Conservation (phyloP, 2,113 vertebrate species). For the Cisticola juncidis region DNA sequence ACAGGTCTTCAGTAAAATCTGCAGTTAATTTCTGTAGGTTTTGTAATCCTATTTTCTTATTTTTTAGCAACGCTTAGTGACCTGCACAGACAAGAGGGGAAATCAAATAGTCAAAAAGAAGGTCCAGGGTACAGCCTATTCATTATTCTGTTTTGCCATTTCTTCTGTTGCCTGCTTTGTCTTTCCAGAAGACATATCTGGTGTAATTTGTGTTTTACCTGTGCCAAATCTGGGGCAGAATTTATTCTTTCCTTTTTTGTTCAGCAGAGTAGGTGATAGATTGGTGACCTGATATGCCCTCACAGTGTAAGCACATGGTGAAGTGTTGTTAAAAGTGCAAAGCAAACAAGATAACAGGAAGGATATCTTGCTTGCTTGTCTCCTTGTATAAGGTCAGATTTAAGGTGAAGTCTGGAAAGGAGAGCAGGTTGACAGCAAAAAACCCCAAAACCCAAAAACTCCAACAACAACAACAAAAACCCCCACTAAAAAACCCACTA, state of each 20-base stretch:
- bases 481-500: fast-evolving
- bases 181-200: not conserved
- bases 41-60: not conserved
- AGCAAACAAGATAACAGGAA: not conserved
- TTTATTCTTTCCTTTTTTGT: not conserved
- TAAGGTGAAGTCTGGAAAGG: not conserved
- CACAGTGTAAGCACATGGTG: not conserved
- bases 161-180: not conserved
- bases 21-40: not conserved
- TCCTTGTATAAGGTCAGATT: not conserved
- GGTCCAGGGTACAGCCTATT: not conserved
- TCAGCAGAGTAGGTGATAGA: not conserved
- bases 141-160: not conserved
- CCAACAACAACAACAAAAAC: not conserved
- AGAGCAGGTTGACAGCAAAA: not conserved
- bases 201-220: not conserved
- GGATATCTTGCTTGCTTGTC: not conserved
- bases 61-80: not conserved
- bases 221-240: not conserved
- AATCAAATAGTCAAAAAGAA: not conserved
- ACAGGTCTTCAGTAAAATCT: not conserved
- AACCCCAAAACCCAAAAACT: no score
- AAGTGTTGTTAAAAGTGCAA: not conserved
- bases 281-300: not conserved
- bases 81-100: not conserved